phyloP scores from a whole-genome alignment of 2,797 vertebrate species.

The Urophycis tenuis region DNA sequence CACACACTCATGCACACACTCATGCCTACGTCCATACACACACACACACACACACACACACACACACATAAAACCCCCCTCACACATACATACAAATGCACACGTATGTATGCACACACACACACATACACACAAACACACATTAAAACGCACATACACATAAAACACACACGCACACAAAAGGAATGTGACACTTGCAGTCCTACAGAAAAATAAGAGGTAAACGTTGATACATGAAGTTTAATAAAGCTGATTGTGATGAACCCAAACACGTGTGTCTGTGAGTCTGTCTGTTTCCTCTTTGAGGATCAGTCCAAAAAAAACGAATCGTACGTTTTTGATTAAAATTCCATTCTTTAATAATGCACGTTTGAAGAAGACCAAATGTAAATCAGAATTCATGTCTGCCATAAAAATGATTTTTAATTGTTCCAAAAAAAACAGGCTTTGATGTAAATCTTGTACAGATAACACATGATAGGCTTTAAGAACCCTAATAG shows the following conservation, averaged over 20 bases:
- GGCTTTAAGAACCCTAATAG: neutral
- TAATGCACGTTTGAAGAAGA: neutral
- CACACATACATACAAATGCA: neutral
- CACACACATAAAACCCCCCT: constrained; percentile 1
- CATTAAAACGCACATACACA: constrained; percentile 14
- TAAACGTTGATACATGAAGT: constrained; percentile 47
- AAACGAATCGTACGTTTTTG: neutral
- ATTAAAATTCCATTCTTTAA: neutral
- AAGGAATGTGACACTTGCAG: neutral
- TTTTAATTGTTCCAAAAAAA: neutral
- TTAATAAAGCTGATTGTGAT: constrained; percentile 60
- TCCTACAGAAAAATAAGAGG: constrained; percentile 17
- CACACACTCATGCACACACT: constrained; percentile 8
- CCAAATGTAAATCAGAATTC: neutral
- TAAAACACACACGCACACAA: constrained; percentile 2
- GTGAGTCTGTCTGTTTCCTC: constrained; percentile 20
- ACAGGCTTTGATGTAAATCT: neutral
- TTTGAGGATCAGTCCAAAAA: neutral
- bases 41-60: neutral
- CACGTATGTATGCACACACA: neutral
- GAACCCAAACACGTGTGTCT: constrained; percentile 40
- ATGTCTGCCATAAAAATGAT: neutral
- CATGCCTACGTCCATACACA: neutral
- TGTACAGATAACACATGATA: neutral
- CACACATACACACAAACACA: constrained; percentile 9